Conservation (phyloP, 1,140 invertebrate genomes). For the Pogonognathellus flavescens region DNA sequence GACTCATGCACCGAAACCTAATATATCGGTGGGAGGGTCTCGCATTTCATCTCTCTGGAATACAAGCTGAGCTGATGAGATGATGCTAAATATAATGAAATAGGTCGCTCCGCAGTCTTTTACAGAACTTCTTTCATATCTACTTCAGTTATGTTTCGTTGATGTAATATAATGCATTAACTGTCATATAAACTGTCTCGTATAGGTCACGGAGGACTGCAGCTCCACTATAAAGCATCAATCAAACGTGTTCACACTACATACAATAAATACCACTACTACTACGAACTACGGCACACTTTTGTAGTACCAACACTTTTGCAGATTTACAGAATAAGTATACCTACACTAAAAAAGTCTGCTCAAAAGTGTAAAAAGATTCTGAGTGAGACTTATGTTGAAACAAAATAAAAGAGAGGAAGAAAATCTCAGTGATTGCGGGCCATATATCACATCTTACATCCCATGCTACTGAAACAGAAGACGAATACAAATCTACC, state of each 20-base stretch:
- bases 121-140: background rate
- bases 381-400: background rate
- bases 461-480: background rate
- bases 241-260: background rate
- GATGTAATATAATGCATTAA: conserved; percentile 9
- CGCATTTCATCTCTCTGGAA: conserved; percentile 28
- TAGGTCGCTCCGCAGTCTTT: conserved; percentile 8
- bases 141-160: conserved; percentile 6
- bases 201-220: background rate
- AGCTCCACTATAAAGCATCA: background rate
- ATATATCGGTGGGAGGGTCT: conserved; percentile 47
- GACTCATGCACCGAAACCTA: conserved; percentile 20
- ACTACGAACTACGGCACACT: background rate
- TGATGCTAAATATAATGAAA: conserved; percentile 33
- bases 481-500: conserved; percentile 14
- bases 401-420: background rate
- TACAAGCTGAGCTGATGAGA: conserved; percentile 13
- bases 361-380: background rate
- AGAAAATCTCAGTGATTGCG: conserved; percentile 16
- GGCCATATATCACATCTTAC: conserved; percentile 24
- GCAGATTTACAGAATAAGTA: background rate
- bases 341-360: background rate
- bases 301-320: conserved; percentile 14
- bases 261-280: background rate
- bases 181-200: background rate